These are phyloP conservation scores for Theocolax elegans DNA, from an alignment of 1,140 invertebrate species.

Conservation along the genomic window DNA sequence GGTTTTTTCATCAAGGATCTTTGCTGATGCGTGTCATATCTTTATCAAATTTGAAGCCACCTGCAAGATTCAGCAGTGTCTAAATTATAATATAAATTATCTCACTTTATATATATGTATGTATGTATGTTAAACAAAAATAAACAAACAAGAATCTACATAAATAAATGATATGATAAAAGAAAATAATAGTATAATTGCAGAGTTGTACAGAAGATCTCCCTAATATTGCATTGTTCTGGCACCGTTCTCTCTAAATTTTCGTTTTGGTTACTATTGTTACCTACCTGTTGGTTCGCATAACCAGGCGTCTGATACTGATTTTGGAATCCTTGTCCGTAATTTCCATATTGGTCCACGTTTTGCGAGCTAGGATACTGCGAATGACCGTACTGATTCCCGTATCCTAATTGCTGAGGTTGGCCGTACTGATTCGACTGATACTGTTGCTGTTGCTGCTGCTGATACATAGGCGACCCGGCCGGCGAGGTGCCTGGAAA, in stretches of 20 bases:
- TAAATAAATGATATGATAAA: not conserved
- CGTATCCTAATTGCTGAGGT: no score
- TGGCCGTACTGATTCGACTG: slow-evolving; percentile 50
- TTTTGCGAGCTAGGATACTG: slow-evolving; percentile 50
- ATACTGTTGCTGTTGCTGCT: slow-evolving; percentile 46
- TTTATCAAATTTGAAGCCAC: slow-evolving; percentile 14
- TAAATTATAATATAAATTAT: not conserved
- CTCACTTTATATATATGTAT: not conserved
- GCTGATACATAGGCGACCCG: no score
- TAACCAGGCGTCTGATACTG: slow-evolving; percentile 57
- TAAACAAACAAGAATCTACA: not conserved
- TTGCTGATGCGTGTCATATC: not conserved
- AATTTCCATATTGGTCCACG: slow-evolving; percentile 54
- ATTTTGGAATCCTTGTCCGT: slow-evolving; percentile 59
- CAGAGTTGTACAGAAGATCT: no score
- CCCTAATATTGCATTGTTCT: no score
- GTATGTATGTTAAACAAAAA: no score
- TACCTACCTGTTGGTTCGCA: slow-evolving; percentile 58
- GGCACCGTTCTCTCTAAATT: slow-evolving; percentile 46
- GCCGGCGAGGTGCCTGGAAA: no score
- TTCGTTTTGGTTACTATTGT: not conserved
- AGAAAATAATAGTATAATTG: slow-evolving; percentile 37
- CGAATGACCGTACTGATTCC: slow-evolving; percentile 49
- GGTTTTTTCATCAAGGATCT: not conserved
- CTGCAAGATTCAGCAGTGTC: not conserved